Evolutionary conservation across 2,888 invertebrate species (phyloP).

Genomic region (Litoditis marina): DNA sequence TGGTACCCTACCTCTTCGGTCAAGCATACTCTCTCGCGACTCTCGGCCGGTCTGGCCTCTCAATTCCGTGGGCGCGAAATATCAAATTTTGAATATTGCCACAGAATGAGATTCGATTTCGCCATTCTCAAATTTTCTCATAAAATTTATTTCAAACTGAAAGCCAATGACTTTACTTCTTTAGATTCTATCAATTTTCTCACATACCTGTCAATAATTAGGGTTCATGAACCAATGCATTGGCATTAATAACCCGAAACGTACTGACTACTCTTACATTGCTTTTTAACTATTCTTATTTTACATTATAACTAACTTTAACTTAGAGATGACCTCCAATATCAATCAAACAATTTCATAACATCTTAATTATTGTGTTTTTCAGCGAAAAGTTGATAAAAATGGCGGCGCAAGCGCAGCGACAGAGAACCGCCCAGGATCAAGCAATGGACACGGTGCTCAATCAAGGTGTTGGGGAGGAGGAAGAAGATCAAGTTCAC

Average conservation of each 20-base stretch:
- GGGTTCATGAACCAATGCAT: no score
- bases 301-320: no score
- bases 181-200: conserved; percentile 3
- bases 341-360: no score
- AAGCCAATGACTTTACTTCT: no score
- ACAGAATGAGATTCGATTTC: not conserved
- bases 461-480: conserved; percentile 21
- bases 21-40: not conserved
- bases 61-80: not conserved
- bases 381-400: no score
- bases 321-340: no score
- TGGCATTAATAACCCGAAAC: no score
- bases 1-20: not conserved
- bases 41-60: no score
- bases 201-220: no score
- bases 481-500: conserved; percentile 33
- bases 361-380: no score
- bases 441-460: conserved; percentile 13
- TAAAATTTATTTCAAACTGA: not conserved
- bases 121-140: not conserved
- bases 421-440: conserved; percentile 26
- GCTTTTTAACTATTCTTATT: no score
- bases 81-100: not conserved
- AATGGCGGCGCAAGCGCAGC: conserved; percentile 33
- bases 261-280: no score